Evolutionary conservation across 2,797 vertebrate species (phyloP).

Genomic region (Falco rusticolus): DNA sequence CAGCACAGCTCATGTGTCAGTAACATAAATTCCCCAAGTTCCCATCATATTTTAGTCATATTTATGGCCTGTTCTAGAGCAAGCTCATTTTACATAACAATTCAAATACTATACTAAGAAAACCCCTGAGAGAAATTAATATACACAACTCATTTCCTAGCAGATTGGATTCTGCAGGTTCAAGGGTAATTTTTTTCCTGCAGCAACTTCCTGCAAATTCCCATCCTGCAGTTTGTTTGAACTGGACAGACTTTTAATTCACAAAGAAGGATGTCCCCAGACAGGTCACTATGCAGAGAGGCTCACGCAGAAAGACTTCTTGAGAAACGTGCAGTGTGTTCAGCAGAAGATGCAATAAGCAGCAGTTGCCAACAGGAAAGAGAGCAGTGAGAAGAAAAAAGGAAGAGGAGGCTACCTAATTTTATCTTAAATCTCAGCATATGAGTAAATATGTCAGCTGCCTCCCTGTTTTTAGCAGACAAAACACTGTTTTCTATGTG

Average conservation of each 20-base stretch:
- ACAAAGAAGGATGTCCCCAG: neutral
- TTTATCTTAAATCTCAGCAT: neutral
- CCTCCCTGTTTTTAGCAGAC: neutral
- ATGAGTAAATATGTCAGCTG: neutral
- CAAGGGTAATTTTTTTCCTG: neutral
- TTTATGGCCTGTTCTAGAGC: neutral
- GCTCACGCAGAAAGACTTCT: neutral
- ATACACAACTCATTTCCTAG: neutral
- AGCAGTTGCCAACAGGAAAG: neutral
- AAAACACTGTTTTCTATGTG: neutral
- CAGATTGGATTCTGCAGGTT: neutral
- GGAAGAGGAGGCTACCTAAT: neutral
- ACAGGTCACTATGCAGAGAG: accelerated
- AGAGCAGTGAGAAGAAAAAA: neutral
- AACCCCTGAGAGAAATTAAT: neutral
- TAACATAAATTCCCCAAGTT: neutral
- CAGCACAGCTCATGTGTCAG: neutral
- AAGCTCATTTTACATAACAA: neutral
- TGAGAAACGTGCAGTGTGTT: neutral
- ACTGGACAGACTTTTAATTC: neutral
- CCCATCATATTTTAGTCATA: neutral
- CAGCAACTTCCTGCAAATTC: neutral
- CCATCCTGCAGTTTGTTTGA: neutral
- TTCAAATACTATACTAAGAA: neutral
- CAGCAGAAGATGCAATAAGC: neutral